Evolutionary conservation across 2,888 invertebrate genomes (phyloP).

Genomic region (Rhagium mordax): DNA sequence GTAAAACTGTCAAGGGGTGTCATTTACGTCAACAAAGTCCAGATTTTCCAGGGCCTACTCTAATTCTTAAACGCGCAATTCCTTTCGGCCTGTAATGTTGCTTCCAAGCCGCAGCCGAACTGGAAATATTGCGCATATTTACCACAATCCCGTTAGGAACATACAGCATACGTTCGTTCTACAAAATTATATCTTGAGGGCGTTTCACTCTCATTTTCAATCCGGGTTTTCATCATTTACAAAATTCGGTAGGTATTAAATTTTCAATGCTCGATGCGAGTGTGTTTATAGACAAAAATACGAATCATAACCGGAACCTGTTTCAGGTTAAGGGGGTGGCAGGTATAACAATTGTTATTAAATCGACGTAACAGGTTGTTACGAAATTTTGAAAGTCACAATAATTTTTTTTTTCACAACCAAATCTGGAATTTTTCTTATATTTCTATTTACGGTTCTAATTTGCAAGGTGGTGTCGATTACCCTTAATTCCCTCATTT

Average conservation of each 20-base stretch:
- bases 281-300: neutral
- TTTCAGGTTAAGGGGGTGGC: neutral
- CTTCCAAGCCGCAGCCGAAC: neutral
- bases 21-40: too few species aligned
- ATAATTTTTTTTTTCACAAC: too few species aligned
- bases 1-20: too few species aligned
- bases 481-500: too few species aligned
- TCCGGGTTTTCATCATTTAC: neutral
- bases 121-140: slow-evolving; percentile 15
- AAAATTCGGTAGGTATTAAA: neutral
- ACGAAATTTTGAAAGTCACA: too few species aligned
- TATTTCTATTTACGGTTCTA: too few species aligned
- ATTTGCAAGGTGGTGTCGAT: too few species aligned
- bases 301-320: neutral
- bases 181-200: slow-evolving; percentile 2
- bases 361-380: too few species aligned
- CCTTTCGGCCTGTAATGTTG: neutral
- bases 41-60: too few species aligned
- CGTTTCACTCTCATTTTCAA: neutral
- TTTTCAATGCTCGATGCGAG: neutral
- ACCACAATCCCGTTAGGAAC: neutral
- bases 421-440: too few species aligned
- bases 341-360: too few species aligned
- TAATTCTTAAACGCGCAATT: too few species aligned
- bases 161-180: neutral